Evolutionary conservation across 2,797 vertebrate genomes (phyloP), one percentile per base, ranked within the genome.

Genomic region (Phalloptychus januarius): DNA sequence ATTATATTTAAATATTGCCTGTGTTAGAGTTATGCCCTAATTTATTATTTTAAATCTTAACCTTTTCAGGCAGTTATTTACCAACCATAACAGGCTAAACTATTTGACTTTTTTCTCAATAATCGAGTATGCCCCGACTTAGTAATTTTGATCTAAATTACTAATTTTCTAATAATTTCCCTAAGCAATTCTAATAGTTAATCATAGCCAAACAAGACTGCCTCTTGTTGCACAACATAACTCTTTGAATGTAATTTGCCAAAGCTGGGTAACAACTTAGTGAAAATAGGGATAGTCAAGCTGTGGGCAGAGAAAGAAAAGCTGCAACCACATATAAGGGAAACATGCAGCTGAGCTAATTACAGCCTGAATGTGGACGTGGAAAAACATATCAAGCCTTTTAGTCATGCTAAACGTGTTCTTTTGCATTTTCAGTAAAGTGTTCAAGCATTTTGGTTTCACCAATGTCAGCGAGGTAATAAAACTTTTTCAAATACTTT

Each of bases 381-480:
- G 28, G 31, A 65, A 65, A 63, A 65, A 65, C 61, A 8, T 38
- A n/a, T 56, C n/a, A 56, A 61, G 56, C 1, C 56, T 28, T 28
- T 28, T 36, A 36, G 16, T 36, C 61, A 63, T 8, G 1, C 33
- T 20, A 36, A 63, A 18, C 16, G 15, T 63, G 15, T 63, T 2
- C 31, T 18, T 38, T 65, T 65, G 63, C 23, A 38, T 65, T 38
- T 38, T 11, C 18, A 40, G 28, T 31, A 18, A 33, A 25, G 13
- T 16, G 31, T 45, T 45, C 33, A 13, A 18, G 38, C 33, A 28
- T 38, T 38, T 52, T n/a, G 12, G 48, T 71, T 48, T 61, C 18
- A 46, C 48, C 67, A 78, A 46, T 58, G 81, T 33, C 33, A 33
- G n/a, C 40, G 23, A 25, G 38, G 28, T 44, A 74, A 54, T 33